Evolutionary conservation across 2,888 invertebrate genomes (phyloP).

Genomic region (Cristatella mucedo): DNA sequence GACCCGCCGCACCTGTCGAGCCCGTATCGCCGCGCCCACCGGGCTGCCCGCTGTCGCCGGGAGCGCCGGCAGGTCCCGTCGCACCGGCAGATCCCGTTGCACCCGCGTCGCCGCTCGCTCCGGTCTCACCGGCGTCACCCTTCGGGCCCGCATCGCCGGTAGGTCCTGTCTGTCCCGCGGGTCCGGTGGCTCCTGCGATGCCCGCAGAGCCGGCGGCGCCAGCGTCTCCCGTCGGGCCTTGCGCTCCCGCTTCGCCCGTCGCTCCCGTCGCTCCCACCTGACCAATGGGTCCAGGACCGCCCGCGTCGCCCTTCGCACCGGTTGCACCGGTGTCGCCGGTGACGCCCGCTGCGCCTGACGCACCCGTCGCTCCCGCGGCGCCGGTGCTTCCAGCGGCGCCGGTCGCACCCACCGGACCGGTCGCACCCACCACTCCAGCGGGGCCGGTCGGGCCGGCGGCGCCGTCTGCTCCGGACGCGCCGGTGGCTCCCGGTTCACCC

Average conservation of each 20-base stretch:
- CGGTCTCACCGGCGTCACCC: not conserved
- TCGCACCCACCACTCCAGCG: no score
- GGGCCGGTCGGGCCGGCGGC: not conserved
- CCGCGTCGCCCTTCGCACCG: no score
- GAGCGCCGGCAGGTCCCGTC: not conserved
- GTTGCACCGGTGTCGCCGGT: not conserved
- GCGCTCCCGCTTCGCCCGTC: no score
- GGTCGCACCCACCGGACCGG: not conserved
- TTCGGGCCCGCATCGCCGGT: not conserved
- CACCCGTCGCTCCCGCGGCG: not conserved
- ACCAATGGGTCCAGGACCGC: no score
- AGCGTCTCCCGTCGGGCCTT: no score
- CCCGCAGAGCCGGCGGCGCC: no score
- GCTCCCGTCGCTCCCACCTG: no score
- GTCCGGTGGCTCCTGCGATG: not conserved
- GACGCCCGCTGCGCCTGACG: not conserved
- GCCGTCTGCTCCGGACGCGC: not conserved
- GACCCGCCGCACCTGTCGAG: not conserved
- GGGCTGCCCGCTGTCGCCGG: not conserved
- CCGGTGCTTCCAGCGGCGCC: not conserved
- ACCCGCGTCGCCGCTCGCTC: no score
- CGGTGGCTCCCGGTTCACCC: no score
- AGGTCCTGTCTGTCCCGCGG: not conserved
- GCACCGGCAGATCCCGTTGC: no score
- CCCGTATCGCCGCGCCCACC: not conserved